These are phyloP conservation scores for Dromius quadrimaculatus DNA, from an alignment of 2,888 invertebrate genomes.

Conservation along the genomic window DNA sequence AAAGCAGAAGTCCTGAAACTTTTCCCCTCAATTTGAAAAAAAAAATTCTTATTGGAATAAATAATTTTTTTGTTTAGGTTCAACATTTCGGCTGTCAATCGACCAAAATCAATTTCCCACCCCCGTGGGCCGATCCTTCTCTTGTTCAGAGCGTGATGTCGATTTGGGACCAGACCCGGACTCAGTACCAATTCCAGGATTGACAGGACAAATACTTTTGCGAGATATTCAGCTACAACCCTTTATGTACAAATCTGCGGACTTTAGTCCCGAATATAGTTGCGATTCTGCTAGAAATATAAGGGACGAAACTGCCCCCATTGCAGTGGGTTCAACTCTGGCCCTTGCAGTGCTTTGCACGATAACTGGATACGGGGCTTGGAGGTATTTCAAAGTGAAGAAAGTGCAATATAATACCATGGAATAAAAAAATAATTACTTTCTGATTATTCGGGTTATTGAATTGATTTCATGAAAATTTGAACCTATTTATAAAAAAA, in stretches of 20 bases:
- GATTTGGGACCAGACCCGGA: conserved; percentile 69
- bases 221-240: conserved; percentile 80
- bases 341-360: conserved; percentile 86
- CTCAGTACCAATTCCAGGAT: conserved; percentile 60
- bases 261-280: conserved; percentile 77
- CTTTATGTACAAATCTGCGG: conserved; percentile 86
- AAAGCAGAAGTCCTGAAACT: no score
- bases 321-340: conserved; percentile 85
- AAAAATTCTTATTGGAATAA: not conserved
- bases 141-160: conserved; percentile 79
- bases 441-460: no score
- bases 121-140: conserved; percentile 87
- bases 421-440: conserved; percentile 75
- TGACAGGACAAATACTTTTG: conserved; percentile 62
- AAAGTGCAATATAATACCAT: conserved; percentile 93
- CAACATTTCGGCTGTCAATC: conserved; percentile 63
- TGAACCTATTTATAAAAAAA: no score
- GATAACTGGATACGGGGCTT: conserved; percentile 86
- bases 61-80: conserved; percentile 56
- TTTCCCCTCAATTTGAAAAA: no score
- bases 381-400: conserved; percentile 88
- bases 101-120: conserved; percentile 82
- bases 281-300: conserved; percentile 72
- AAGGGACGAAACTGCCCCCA: conserved; percentile 87
- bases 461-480: no score